These are phyloP conservation scores for Acomys russatus DNA, from an alignment of 2,797 vertebrate species.

Conservation along the genomic window DNA sequence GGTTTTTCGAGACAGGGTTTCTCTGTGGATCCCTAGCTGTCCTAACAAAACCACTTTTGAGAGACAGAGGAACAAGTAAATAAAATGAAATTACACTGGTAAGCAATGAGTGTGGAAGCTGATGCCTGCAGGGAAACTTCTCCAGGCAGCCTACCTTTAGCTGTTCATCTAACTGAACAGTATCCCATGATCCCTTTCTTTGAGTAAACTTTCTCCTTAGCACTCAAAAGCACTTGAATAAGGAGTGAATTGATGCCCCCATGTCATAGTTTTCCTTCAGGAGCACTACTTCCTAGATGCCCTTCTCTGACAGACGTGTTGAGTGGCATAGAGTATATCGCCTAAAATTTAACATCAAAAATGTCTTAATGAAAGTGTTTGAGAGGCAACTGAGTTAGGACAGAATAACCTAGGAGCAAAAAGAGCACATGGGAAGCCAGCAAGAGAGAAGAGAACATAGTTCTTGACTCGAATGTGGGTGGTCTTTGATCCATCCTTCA, in stretches of 20 bases:
- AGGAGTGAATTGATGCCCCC: background rate
- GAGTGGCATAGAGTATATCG: background rate
- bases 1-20: no score
- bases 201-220: background rate
- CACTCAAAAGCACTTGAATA: background rate
- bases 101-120: background rate
- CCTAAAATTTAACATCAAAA: background rate
- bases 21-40: no score
- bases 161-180: background rate
- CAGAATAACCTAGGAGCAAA: background rate
- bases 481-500: background rate
- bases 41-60: no score
- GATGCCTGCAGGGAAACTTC: background rate
- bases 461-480: background rate
- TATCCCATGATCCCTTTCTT: background rate
- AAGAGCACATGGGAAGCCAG: background rate
- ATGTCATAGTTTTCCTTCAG: background rate
- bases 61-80: background rate
- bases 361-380: background rate
- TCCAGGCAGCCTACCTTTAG: background rate
- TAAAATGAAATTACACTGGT: conserved; percentile 10
- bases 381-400: background rate
- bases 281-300: background rate
- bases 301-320: background rate
- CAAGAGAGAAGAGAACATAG: no score